Evolutionary conservation across 2,797 vertebrate species (phyloP).

Genomic region (Anomalospiza imberbis): DNA sequence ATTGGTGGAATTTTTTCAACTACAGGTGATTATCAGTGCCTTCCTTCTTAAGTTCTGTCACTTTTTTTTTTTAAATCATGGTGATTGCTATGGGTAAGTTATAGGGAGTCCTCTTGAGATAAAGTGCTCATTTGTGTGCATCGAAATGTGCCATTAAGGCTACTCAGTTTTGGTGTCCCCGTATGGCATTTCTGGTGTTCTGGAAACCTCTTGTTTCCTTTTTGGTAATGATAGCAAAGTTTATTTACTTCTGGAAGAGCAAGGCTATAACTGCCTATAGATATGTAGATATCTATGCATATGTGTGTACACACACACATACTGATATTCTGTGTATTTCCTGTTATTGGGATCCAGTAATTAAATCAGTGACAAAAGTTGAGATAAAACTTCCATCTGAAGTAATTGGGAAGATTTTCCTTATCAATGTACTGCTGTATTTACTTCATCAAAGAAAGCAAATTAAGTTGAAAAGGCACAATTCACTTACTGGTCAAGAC

Average conservation of each 20-base stretch:
- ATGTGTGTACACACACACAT: rapidly evolving
- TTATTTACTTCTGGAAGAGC: not conserved
- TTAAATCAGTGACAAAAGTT: not conserved
- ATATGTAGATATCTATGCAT: not conserved
- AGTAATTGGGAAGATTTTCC: not conserved
- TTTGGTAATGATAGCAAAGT: not conserved
- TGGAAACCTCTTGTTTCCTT: not conserved
- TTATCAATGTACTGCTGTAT: not conserved
- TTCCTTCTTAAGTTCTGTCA: not conserved
- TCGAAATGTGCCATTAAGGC: not conserved
- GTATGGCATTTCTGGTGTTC: not conserved
- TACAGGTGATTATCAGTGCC: conserved; percentile 77
- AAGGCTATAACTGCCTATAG: not conserved
- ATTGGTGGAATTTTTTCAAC: conserved; percentile 97
- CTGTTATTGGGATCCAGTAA: not conserved
- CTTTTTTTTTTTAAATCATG: too few species aligned
- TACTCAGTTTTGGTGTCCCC: not conserved
- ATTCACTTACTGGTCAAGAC: not conserved
- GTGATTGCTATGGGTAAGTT: not conserved
- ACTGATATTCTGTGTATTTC: not conserved
- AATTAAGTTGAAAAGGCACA: not conserved
- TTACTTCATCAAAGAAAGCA: not conserved
- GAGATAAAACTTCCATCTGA: not conserved
- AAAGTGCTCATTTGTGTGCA: not conserved
- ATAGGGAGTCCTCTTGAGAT: not conserved